phyloP scores from a whole-genome alignment of 2,888 invertebrate species.

The Cheilosia scutellata region DNA sequence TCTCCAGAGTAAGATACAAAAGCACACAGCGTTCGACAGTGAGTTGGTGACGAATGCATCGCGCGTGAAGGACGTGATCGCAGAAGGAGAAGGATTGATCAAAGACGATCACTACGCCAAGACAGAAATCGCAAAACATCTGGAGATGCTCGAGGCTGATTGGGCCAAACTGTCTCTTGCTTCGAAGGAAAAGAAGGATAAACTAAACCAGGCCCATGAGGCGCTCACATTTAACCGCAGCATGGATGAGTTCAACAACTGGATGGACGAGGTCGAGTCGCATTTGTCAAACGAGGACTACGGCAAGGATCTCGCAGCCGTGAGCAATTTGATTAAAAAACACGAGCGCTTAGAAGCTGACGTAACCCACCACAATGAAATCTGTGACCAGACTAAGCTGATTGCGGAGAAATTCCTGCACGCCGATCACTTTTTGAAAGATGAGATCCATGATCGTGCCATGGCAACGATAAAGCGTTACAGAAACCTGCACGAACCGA shows the following conservation, averaged over 20 bases:
- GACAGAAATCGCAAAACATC: conserved; percentile 91
- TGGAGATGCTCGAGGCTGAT: conserved; percentile 93
- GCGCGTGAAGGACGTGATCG: conserved; percentile 92
- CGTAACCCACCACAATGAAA: conserved; percentile 92
- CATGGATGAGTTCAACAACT: conserved; percentile 95
- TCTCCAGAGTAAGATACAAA: conserved; percentile 97
- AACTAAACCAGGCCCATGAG: conserved; percentile 95
- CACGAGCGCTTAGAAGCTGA: conserved; percentile 94
- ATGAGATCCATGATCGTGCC: conserved; percentile 92
- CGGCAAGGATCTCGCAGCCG: conserved; percentile 95
- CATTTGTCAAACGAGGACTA: conserved; percentile 86
- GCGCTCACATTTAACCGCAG: conserved; percentile 94
- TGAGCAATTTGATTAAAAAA: conserved; percentile 91
- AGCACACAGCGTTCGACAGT: conserved; percentile 97
- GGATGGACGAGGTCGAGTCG: conserved; percentile 95
- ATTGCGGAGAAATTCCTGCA: conserved; percentile 91
- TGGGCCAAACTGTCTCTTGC: conserved; percentile 94
- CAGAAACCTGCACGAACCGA: conserved; percentile 93
- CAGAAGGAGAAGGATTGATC: conserved; percentile 90
- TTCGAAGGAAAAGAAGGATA: conserved; percentile 92
- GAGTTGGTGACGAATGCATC: conserved; percentile 96
- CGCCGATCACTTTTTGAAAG: conserved; percentile 94
- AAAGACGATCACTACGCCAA: conserved; percentile 94
- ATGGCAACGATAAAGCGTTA: conserved; percentile 88
- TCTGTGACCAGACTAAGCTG: conserved; percentile 91